Conservation (phyloP, 2,113 vertebrate genomes). For the Campylorhamphus procurvoides region DNA sequence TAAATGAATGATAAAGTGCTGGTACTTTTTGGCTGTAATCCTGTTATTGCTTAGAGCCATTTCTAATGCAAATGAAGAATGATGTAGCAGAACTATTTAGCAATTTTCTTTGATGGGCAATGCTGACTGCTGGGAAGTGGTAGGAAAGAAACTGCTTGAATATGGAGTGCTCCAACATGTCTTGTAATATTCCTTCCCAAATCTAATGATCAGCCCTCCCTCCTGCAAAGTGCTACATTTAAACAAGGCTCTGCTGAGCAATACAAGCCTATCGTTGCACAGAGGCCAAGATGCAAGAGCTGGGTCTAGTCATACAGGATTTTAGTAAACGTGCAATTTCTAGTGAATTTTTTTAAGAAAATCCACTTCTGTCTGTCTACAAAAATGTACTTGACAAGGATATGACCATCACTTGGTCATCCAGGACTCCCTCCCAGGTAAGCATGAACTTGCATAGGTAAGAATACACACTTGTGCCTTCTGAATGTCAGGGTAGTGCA, state of each 20-base stretch:
- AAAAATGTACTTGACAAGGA: not conserved
- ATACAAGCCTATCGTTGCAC: not conserved
- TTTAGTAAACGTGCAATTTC: not conserved
- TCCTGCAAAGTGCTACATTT: not conserved
- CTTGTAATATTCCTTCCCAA: not conserved
- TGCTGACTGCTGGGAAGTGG: slow-evolving; percentile 10
- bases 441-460: not conserved
- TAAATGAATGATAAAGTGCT: slow-evolving; percentile 62
- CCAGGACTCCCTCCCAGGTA: not conserved
- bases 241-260: not conserved
- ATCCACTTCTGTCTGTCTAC: not conserved
- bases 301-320: not conserved
- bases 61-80: slow-evolving; percentile 63
- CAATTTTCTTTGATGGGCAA: slow-evolving; percentile 61
- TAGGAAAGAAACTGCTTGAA: slow-evolving; percentile 16
- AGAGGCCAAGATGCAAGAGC: not conserved
- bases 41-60: slow-evolving; percentile 64
- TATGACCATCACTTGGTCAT: not conserved
- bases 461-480: not conserved
- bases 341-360: not conserved
- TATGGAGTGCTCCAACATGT: not conserved
- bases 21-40: slow-evolving; percentile 58
- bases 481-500: not conserved
- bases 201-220: not conserved
- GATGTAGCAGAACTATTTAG: slow-evolving; percentile 43